Evolutionary conservation across 2,797 vertebrate genomes (phyloP).

Genomic region (Morelia viridis): DNA sequence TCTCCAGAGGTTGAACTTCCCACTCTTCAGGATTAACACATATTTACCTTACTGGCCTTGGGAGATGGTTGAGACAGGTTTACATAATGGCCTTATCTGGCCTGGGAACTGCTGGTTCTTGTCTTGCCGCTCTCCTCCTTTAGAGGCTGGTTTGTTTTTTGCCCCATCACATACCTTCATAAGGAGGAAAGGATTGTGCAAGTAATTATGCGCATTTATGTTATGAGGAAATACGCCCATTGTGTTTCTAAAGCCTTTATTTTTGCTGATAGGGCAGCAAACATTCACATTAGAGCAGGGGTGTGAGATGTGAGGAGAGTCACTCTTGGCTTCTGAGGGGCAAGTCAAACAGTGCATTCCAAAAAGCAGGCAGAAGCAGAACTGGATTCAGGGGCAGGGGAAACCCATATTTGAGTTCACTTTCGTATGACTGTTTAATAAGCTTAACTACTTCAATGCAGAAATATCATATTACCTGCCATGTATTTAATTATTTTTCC

Average conservation of each 20-base stretch:
- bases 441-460: not conserved
- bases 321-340: not conserved
- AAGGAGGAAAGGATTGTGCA: not conserved
- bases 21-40: not conserved
- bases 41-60: not conserved
- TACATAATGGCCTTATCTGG: not conserved
- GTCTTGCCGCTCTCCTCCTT: not conserved
- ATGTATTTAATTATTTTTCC: not conserved
- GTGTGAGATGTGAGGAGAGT: not conserved
- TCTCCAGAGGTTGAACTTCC: not conserved
- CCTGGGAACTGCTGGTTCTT: not conserved
- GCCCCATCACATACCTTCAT: not conserved
- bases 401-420: not conserved
- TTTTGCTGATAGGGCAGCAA: not conserved
- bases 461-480: not conserved
- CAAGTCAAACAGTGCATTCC: not conserved
- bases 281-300: not conserved
- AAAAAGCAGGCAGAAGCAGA: not conserved
- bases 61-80: not conserved
- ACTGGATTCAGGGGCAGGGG: not conserved
- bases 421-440: not conserved
- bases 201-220: not conserved
- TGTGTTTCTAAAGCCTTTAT: not conserved
- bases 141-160: not conserved
- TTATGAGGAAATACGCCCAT: not conserved